A percentile compares a stretch with the other conserved stretches of the same genome.
Conservation (phyloP, 2,113 vertebrate genomes). For the Melanerpes formicivorus region DNA sequence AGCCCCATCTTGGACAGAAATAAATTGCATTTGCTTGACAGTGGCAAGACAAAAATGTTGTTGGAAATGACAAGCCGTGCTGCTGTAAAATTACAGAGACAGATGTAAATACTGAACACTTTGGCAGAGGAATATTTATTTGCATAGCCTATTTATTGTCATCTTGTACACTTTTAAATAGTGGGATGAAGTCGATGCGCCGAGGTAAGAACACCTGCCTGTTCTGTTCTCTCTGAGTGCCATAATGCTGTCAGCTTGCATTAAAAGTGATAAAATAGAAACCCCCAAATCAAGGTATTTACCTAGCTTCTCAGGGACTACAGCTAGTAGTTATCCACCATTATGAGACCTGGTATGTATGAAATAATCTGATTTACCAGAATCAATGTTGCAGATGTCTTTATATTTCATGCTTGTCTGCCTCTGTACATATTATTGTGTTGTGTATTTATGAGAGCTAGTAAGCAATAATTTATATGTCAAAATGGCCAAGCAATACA, state of each 20-base stretch:
- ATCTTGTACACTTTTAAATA: slow-evolving; percentile 67
- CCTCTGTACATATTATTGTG: slow-evolving; percentile 79
- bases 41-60: slow-evolving; percentile 26
- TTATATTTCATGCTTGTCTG: slow-evolving; percentile 69
- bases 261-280: slow-evolving; percentile 65
- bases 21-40: slow-evolving; percentile 48
- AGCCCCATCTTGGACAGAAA: slow-evolving; percentile 30
- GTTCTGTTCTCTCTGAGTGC: slow-evolving; percentile 24
- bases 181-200: slow-evolving; percentile 55
- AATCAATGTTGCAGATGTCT: slow-evolving; percentile 73
- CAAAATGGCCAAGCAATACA: slow-evolving; percentile 84
- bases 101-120: slow-evolving; percentile 78
- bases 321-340: slow-evolving; percentile 72
- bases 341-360: slow-evolving; percentile 74
- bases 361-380: slow-evolving; percentile 78
- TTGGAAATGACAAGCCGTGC: slow-evolving; percentile 50
- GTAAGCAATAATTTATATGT: slow-evolving; percentile 89
- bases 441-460: slow-evolving; percentile 81
- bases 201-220: slow-evolving; percentile 63
- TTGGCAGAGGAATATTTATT: slow-evolving; percentile 82
- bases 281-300: slow-evolving; percentile 65
- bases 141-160: slow-evolving; percentile 81
- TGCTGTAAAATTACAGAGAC: slow-evolving; percentile 66
- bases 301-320: slow-evolving; percentile 84
- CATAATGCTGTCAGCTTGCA: slow-evolving; percentile 54